These are phyloP conservation scores for Drosophila saltans DNA, from an alignment of 1,140 invertebrate species.

Conservation along the genomic window DNA sequence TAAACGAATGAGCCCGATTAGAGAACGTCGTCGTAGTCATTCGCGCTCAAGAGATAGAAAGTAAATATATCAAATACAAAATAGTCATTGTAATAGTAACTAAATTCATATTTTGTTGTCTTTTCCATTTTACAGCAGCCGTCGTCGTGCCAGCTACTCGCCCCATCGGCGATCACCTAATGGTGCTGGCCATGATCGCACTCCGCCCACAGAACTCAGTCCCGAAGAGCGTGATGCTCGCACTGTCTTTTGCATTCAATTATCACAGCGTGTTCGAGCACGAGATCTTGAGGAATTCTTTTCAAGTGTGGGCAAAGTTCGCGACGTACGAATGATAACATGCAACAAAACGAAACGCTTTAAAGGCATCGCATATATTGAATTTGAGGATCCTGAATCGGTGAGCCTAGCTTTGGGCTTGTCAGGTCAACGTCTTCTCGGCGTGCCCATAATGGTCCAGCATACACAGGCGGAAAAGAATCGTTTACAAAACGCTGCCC, in stretches of 20 bases:
- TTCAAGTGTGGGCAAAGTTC: slow-evolving; percentile 98
- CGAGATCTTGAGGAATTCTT: slow-evolving; percentile 99
- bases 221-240: slow-evolving; percentile 99
- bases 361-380: slow-evolving; percentile 99
- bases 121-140: slow-evolving; percentile 42
- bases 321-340: slow-evolving; percentile 98
- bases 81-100: background rate
- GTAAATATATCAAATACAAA: slow-evolving; percentile 40
- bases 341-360: slow-evolving; percentile 99
- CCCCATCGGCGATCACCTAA: slow-evolving; percentile 74
- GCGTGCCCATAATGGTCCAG: slow-evolving; percentile 98
- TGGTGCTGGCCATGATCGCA: slow-evolving; percentile 69
- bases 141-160: slow-evolving; percentile 68
- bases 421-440: slow-evolving; percentile 97
- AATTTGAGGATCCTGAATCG: slow-evolving; percentile 99
- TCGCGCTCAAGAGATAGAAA: slow-evolving; percentile 75
- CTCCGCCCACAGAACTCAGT: slow-evolving; percentile 90
- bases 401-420: slow-evolving; percentile 98
- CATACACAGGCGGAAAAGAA: slow-evolving; percentile 99
- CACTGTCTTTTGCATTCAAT: slow-evolving; percentile 99
- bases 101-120: slow-evolving; percentile 17
- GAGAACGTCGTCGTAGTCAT: slow-evolving; percentile 55
- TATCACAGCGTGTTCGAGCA: slow-evolving; percentile 96
- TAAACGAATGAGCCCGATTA: slow-evolving; percentile 42
- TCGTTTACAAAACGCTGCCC: slow-evolving; percentile 93